Percentiles rank a stretch among this genome's conserved stretches.
Evolutionary conservation across 2,797 vertebrate species (phyloP).

Genomic region (Lates japonicus): DNA sequence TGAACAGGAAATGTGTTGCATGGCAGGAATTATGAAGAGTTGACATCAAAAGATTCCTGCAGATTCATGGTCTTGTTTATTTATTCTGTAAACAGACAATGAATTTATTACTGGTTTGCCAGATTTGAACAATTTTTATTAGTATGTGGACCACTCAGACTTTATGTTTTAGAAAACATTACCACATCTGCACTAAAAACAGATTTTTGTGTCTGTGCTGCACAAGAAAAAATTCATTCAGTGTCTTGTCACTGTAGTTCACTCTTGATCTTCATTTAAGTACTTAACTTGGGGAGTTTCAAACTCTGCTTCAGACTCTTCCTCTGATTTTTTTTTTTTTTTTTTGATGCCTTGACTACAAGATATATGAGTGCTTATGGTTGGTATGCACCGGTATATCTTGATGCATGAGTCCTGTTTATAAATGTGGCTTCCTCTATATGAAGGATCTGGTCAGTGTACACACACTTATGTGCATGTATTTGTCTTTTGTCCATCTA

Average conservation of each 20-base stretch:
- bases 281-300: neutral
- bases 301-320: neutral
- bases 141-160: neutral
- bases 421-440: conserved; percentile 3
- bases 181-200: neutral
- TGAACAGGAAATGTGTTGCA: neutral
- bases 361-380: conserved; percentile 2
- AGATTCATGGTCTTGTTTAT: neutral
- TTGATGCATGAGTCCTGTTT: no score
- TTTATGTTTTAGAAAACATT: conserved; percentile 2
- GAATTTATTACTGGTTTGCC: neutral
- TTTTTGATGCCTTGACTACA: conserved; percentile 14
- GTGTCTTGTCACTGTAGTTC: neutral
- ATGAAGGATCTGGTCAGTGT: neutral
- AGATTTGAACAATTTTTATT: neutral
- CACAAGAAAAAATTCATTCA: neutral
- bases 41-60: neutral
- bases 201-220: neutral
- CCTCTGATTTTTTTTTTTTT: conserved; percentile 9
- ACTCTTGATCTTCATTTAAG: neutral
- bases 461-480: neutral
- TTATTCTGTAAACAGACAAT: neutral
- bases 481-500: conserved; percentile 14
- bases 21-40: neutral
- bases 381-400: neutral